Percentiles rank a stretch among this genome's conserved stretches.
phyloP scores from a whole-genome alignment of 2,888 invertebrate genomes.

The Stramonita haemastoma region DNA sequence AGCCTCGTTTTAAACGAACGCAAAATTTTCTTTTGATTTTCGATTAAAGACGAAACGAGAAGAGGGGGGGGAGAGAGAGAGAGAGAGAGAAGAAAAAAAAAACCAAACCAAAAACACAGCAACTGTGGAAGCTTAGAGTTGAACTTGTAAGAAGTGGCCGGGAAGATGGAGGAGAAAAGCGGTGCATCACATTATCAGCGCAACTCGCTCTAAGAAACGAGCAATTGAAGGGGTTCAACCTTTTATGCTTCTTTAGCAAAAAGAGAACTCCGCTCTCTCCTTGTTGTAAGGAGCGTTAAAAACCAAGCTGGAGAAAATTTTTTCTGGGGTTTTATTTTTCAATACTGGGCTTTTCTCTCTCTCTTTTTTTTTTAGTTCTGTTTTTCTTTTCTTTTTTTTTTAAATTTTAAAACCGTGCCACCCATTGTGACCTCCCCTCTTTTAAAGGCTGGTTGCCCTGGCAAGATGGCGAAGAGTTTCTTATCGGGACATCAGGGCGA shows the following conservation, averaged over 20 bases:
- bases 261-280: neutral
- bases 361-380: neutral
- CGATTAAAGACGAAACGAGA: neutral
- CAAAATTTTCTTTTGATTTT: neutral
- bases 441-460: neutral
- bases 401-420: neutral
- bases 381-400: neutral
- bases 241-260: neutral
- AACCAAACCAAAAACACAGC: neutral
- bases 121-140: neutral
- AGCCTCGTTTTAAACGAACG: neutral
- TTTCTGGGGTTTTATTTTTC: neutral
- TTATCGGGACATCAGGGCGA: constrained; percentile 13
- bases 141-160: neutral
- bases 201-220: constrained; percentile 11
- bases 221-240: constrained; percentile 24
- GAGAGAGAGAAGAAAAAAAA: neutral
- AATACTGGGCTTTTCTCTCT: no score
- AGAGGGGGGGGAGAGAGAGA: neutral
- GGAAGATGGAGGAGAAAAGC: neutral
- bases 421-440: neutral
- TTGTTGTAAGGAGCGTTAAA: neutral
- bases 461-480: neutral
- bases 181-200: neutral
- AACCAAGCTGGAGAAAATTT: neutral